Base-by-base conservation (phyloP, 1,140 invertebrate genomes). In the Sinonovacula constricta region DNA sequence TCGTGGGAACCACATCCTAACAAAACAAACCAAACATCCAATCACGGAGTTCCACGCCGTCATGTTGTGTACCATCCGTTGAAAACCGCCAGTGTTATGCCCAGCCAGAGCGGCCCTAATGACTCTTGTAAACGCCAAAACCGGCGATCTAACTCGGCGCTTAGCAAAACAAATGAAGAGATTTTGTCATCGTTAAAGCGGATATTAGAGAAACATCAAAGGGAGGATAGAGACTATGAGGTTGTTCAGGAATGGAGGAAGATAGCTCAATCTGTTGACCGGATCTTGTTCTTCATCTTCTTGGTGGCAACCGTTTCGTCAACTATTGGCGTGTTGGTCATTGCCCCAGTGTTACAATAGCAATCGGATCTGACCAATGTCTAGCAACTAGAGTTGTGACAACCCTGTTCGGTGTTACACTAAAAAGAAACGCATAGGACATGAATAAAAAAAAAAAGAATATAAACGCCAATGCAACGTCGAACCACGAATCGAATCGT, bases 241-340 rank as follows among this genome's bases (percentile, higher is more conserved):
- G 85, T 92, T 3, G 88, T 92, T 28, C 90, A 93, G 49, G 93
- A 93, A 81, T 93, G 93, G 93, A 80, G 92, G 33, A 87, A 91
- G 54, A 87, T 94, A 26, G 93, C 93, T 14, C 88, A 92, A 79
- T 90, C 91, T 62, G 90, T 94, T 7, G 93, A 94, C 84, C 84
- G 92, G 45, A 89, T 93, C 39, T 89, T 94, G 22, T 94, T 94
- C 86, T 93, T 92, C 90, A 88, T 94, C 26, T 94, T 94, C 85
- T 89, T 93, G 22, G 77, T 92, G 22, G 89, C 91, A 24, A 93
- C 93, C 1, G 74, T 91, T 15, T 82, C 91, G 30, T 93, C 92
- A 26, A 92, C 92, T 0, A 62, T 92, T 45, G 83, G 92, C 1
- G 91, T 93, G 66, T 87, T 93, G 0, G 84, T 89, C 3, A 80